Evolutionary conservation across 2,797 vertebrate genomes (phyloP), one percentile per base, ranked within the genome.

Genomic region (Scolopax bukidnonensis): DNA sequence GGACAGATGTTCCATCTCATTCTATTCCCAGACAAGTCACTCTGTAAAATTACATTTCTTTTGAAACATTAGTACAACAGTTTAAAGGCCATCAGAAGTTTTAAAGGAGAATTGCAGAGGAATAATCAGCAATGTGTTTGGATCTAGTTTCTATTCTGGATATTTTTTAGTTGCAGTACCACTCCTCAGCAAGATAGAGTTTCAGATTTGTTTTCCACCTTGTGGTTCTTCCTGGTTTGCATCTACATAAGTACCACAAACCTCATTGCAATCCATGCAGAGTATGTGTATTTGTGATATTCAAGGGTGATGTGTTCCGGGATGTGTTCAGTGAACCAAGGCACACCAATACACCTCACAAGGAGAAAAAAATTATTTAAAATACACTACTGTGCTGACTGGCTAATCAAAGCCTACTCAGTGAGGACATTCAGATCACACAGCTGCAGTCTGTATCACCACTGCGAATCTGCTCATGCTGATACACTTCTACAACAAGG

Each of bases 21-120:
- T 91, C 87, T 94, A 91, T 95, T 89, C 89, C 90, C 88, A 97
- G 91, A 84, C 89, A 95, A 96, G 90, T 89, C 95, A 93, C 90
- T 96, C 54, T 87, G 90, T 76, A 96, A 96, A 97, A 96, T 79
- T 91, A 89, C 89, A 91, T 96, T 74, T 90, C 87, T 94, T 95
- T 76, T 85, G 73, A 97, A 97, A 93, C 92, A 73, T 74, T 94
- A 95, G 81, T 41, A 89, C 53, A 93, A 85, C 56, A 87, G 21
- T 87, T 96, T 92, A 90, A 96, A 92, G 78, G 94, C 64, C 79
- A 95, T 94, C 94, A 83, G 56, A 95, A 96, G 33, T 94, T 95
- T 95, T 89, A 93, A 89, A 94, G 93, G 75, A 74, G 6, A 95
- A 89, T 19, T 89, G 81, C 93, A 90, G 41, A 92, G 86, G 45